Conservation (phyloP, 92 coral and sea anemone species). For the Parazoanthus darwini region DNA sequence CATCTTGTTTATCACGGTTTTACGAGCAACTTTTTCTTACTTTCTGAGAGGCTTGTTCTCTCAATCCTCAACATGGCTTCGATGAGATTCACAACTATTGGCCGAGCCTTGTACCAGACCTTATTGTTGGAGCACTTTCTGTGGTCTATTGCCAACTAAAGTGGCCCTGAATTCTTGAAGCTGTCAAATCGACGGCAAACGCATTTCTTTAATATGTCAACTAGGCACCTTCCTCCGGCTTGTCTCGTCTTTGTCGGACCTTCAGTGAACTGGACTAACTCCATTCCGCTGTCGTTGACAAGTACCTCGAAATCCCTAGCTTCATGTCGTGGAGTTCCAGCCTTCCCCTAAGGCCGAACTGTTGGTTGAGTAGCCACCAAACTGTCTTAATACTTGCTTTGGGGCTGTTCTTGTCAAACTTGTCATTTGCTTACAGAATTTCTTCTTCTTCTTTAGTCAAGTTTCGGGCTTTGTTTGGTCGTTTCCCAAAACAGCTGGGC, state of each 20-base stretch:
- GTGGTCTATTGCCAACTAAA: too few species aligned
- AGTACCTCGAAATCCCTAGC: not conserved
- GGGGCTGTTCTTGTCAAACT: not conserved
- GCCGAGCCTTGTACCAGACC: not conserved
- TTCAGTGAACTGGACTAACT: too few species aligned
- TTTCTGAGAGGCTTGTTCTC: constrained; percentile 3
- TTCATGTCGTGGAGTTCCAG: too few species aligned
- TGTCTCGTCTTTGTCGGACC: too few species aligned
- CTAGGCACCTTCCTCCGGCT: not conserved
- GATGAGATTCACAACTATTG: not conserved
- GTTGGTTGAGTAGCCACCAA: too few species aligned
- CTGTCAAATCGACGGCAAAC: too few species aligned
- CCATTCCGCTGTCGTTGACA: too few species aligned
- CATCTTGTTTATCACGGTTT: too few species aligned
- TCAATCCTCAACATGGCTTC: not conserved
- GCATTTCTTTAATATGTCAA: too few species aligned
- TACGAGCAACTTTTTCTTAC: not conserved
- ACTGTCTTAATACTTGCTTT: not conserved
- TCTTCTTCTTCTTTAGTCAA: not conserved
- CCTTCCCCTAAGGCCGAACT: too few species aligned
- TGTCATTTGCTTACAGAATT: not conserved
- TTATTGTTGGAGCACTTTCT: not conserved
- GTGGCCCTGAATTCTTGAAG: too few species aligned
- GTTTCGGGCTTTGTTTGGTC: not conserved
- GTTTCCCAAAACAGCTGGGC: not conserved